Percentiles rank a stretch among this genome's conserved stretches.
Evolutionary conservation across 2,797 vertebrate species (phyloP).

Genomic region (Neosalanx taihuensis): DNA sequence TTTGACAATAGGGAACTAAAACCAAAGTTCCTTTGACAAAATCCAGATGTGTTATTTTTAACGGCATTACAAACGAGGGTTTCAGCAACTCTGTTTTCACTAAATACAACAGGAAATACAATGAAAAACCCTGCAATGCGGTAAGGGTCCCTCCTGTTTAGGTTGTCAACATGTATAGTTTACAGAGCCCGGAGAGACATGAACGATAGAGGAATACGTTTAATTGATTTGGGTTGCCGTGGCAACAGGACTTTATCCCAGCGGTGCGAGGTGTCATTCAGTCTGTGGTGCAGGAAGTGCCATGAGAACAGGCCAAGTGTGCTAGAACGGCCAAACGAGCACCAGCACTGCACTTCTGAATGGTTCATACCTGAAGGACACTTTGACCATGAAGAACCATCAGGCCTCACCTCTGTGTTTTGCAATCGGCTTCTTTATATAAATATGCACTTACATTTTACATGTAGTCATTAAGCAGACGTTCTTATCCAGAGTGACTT

Average conservation of each 20-base stretch:
- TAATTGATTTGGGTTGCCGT: conserved; percentile 32
- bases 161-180: conserved; percentile 5
- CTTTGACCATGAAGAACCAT: neutral
- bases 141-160: neutral
- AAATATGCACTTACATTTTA: too few species aligned
- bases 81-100: neutral
- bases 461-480: too few species aligned
- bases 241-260: conserved; percentile 21
- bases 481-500: too few species aligned
- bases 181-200: neutral
- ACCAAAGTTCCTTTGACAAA: too few species aligned
- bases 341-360: neutral
- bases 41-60: too few species aligned
- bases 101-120: neutral
- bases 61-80: neutral
- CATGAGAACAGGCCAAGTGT: neutral
- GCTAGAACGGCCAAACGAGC: neutral
- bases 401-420: neutral
- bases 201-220: conserved; percentile 18
- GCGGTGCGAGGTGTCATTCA: conserved; percentile 9
- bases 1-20: neutral
- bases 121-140: neutral
- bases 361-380: neutral
- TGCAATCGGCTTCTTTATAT: neutral
- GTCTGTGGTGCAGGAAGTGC: neutral